Base-by-base conservation (phyloP, 2,888 invertebrate species). In the Volucella bombylans region DNA sequence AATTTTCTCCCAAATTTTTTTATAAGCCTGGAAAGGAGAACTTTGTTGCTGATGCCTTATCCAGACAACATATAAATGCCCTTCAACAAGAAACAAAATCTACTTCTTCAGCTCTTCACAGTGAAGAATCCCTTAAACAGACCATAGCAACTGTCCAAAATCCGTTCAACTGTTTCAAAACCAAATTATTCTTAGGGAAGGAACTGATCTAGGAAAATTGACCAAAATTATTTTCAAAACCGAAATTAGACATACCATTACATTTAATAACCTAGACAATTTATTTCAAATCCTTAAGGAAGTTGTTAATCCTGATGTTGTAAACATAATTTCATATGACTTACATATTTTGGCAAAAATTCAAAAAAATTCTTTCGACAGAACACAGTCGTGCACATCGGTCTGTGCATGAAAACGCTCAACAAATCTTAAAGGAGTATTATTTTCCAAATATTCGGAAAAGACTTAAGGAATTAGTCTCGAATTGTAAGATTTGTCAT, bases 171-270 rank as follows among this genome's bases (percentile, higher is more conserved):
- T 61, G 50, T 2, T 72, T 72, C 10, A 59, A 62, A 77, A 69
- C 10, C 68, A 77, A 38, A 12, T 74, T n/a, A 8, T 74, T 31
- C 8, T 65, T 15, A 55, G 1, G 15, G 15, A 54, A 43, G 45
- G 54, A 6, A 12, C 8, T 9, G 68, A 59, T 15, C 1, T 15
- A 15, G 14, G 12, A 23, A 67, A 68, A 49, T 52, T 38, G 4
- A 79, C 74, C 10, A 73, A 86, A 72, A 78, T 87, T 14, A 67
- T 86, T 62, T 86, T 83, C 49, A 73, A 71, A 18, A 77, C 52
- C 1, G 64, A 49, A 64, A 50, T 64, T 23, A 68, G 78, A 38
- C 52, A 79, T 52, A 54, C 54, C 18, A 64, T 73, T 38, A 69
- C 47, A 23, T 69, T 78, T 61, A 55, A 49, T 15, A 41, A 14